These are phyloP conservation scores for Stegana nigrithorax DNA, from an alignment of 2,888 invertebrate genomes.

Conservation along the genomic window DNA sequence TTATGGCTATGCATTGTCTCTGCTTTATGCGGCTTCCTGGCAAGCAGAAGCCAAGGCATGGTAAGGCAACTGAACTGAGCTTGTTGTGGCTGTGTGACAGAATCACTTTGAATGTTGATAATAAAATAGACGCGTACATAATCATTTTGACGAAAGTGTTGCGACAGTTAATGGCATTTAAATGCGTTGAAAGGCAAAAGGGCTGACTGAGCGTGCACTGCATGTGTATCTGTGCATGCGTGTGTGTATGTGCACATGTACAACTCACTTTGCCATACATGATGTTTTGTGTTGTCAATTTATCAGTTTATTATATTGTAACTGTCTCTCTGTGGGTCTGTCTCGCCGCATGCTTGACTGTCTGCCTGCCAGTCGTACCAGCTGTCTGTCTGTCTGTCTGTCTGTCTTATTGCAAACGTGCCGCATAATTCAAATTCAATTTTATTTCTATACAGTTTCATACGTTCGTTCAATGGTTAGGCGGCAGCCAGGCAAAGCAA, in stretches of 20 bases:
- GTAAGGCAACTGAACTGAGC: background rate
- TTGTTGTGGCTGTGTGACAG: background rate
- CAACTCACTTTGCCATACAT: no score
- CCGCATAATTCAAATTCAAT: conserved; percentile 30
- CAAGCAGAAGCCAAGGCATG: no score
- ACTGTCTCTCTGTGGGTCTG: no score
- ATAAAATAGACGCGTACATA: no score
- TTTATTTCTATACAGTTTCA: conserved; percentile 26
- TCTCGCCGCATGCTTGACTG: background rate
- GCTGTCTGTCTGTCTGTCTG: no score
- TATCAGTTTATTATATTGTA: no score
- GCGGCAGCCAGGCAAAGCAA: no score
- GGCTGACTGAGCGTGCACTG: no score
- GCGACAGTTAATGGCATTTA: background rate
- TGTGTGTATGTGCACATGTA: no score
- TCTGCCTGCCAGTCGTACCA: background rate
- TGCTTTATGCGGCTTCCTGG: background rate
- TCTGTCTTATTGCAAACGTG: background rate
- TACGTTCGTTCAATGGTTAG: background rate
- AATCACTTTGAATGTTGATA: conserved; percentile 1
- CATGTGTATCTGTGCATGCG: conserved; percentile 28
- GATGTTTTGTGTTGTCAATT: no score
- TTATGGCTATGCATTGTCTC: background rate
- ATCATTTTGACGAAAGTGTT: background rate
- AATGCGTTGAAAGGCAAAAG: no score